phyloP scores from a whole-genome alignment of 1,140 invertebrate genomes.

The Heliconius himera region DNA sequence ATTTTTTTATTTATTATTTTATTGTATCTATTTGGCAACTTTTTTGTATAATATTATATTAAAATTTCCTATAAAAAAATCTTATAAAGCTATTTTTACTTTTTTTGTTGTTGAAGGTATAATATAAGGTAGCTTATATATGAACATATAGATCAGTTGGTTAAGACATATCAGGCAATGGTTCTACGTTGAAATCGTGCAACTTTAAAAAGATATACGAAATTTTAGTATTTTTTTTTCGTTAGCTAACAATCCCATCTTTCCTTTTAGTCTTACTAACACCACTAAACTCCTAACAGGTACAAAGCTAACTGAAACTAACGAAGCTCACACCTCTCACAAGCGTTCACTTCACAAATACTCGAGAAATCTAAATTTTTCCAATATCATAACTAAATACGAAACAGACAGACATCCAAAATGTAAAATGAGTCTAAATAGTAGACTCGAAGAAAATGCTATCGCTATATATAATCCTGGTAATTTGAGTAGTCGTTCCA shows the following conservation, averaged over 20 bases:
- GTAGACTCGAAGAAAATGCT: slow-evolving; percentile 42
- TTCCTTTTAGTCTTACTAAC: slow-evolving; percentile 20
- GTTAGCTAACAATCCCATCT: background rate
- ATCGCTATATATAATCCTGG: slow-evolving; percentile 42
- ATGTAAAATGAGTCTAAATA: slow-evolving; percentile 61
- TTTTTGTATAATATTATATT: background rate
- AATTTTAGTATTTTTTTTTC: background rate
- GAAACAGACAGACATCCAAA: slow-evolving; percentile 56
- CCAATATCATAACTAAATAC: slow-evolving; percentile 53
- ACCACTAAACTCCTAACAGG: slow-evolving; percentile 49
- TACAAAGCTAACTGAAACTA: slow-evolving; percentile 46
- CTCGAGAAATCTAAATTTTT: slow-evolving; percentile 58
- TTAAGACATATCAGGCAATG: too few species aligned
- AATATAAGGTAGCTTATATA: too few species aligned
- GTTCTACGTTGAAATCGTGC: background rate
- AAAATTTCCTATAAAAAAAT: background rate
- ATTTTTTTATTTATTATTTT: background rate
- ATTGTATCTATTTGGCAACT: background rate
- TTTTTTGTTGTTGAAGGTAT: too few species aligned
- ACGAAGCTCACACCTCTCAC: slow-evolving; percentile 55
- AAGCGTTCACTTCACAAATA: slow-evolving; percentile 60
- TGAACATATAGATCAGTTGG: too few species aligned
- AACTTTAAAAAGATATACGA: background rate
- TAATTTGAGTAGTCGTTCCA: slow-evolving; percentile 58
- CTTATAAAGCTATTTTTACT: background rate